Percentiles rank a stretch among this genome's conserved stretches.
phyloP scores from a whole-genome alignment of 35 echinoderm and acorn worm species.

The Acanthaster planci region DNA sequence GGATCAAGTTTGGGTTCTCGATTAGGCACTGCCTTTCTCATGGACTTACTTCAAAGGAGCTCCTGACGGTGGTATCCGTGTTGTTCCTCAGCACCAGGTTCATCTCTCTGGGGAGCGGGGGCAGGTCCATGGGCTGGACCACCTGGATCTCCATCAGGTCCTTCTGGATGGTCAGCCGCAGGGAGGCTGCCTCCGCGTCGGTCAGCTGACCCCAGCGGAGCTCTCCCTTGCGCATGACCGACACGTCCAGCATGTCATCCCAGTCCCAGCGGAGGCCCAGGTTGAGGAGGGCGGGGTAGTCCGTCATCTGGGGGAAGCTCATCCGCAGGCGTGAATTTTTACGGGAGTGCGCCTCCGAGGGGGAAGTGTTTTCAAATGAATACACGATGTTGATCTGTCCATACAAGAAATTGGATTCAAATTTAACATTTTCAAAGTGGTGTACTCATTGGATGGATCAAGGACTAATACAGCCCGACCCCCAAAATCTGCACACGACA shows the following conservation, averaged over 20 bases:
- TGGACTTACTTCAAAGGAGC: not conserved
- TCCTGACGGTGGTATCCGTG: not conserved
- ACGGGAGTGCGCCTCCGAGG: not conserved
- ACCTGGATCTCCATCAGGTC: not conserved
- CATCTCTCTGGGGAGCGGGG: not conserved
- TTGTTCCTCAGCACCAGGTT: not conserved
- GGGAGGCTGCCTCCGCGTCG: not conserved
- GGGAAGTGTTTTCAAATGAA: not conserved
- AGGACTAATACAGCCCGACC: no score
- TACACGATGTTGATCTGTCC: not conserved
- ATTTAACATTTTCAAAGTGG: no score
- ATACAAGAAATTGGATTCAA: no score
- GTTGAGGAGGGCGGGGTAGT: not conserved
- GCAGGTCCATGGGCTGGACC: not conserved
- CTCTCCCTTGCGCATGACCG: not conserved
- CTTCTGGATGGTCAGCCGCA: not conserved
- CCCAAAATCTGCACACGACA: no score
- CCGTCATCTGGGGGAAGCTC: not conserved
- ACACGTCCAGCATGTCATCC: not conserved
- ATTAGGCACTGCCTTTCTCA: no score
- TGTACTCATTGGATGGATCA: no score
- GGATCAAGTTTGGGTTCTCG: no score
- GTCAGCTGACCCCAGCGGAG: conserved; percentile 4
- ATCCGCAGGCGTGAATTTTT: not conserved
- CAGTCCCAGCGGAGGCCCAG: not conserved